A percentile compares a stretch with the other conserved stretches of the same genome.
phyloP scores from a whole-genome alignment of 2,888 invertebrate species.

The Megalurothrips usitatus region DNA sequence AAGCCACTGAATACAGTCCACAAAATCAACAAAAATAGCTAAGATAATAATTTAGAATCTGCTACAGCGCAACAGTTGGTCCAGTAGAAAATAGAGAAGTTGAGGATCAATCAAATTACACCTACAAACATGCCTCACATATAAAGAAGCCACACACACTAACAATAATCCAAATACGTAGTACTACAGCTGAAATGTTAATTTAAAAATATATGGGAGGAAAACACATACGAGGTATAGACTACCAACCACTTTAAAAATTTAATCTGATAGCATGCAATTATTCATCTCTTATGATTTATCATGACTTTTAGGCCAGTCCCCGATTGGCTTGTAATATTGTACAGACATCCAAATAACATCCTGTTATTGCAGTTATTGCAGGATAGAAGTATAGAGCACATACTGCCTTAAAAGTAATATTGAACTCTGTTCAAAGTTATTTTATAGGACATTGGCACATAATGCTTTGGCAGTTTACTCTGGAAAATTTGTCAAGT shows the following conservation, averaged over 20 bases:
- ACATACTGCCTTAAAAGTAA: neutral
- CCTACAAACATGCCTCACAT: conserved; percentile 34
- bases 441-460: neutral
- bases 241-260: neutral
- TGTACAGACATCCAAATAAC: neutral
- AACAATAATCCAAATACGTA: too few relatives aligned
- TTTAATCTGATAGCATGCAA: neutral
- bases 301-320: too few relatives aligned
- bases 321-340: too few relatives aligned
- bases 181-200: neutral
- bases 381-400: neutral
- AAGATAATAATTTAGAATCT: neutral
- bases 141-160: conserved; percentile 27
- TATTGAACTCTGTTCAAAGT: neutral
- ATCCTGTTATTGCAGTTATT: neutral
- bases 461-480: neutral
- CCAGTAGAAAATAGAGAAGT: too few relatives aligned
- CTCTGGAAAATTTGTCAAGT: neutral
- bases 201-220: neutral
- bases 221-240: conserved; percentile 11
- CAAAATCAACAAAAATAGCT: neutral
- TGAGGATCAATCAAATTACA: too few relatives aligned
- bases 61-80: too few relatives aligned
- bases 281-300: neutral
- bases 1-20: too few relatives aligned